phyloP scores from a whole-genome alignment of 2,888 invertebrate genomes.

The Marasmarcha lunaedactyla region DNA sequence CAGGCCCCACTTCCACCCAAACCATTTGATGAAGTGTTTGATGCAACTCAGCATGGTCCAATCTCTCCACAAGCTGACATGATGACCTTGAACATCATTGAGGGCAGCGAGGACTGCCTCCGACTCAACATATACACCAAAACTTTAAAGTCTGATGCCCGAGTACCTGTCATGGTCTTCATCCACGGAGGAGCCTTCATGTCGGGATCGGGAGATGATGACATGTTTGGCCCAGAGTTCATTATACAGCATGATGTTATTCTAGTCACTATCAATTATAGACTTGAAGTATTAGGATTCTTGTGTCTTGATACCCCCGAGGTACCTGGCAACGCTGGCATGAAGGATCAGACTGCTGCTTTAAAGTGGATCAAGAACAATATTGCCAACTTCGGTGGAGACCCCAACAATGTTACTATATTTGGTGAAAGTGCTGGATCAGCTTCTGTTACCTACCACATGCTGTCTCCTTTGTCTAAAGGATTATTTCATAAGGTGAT shows the following conservation, averaged over 20 bases:
- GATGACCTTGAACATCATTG: conserved; percentile 26
- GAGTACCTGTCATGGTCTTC: conserved; percentile 64
- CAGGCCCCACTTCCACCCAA: conserved; percentile 55
- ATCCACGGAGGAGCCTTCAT: conserved; percentile 74
- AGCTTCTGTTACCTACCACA: conserved; percentile 74
- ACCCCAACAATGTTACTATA: conserved; percentile 70
- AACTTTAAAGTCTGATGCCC: conserved; percentile 20
- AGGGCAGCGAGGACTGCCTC: conserved; percentile 64
- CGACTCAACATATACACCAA: conserved; percentile 70
- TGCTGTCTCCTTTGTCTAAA: conserved; percentile 64
- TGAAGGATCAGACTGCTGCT: conserved; percentile 75
- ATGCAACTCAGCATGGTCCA: conserved; percentile 61
- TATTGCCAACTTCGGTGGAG: conserved; percentile 73
- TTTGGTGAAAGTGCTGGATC: conserved; percentile 76
- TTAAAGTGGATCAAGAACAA: conserved; percentile 73
- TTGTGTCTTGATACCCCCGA: not conserved
- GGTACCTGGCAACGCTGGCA: conserved; percentile 72
- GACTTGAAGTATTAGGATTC: conserved; percentile 70
- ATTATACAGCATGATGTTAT: conserved; percentile 62
- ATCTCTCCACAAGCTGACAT: not conserved
- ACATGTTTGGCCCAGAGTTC: conserved; percentile 50
- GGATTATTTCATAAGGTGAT: conserved; percentile 53
- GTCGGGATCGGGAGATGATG: conserved; percentile 46
- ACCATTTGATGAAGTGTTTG: conserved; percentile 67
- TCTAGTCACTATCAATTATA: conserved; percentile 72